Base-by-base conservation (phyloP, 2,797 vertebrate genomes). In the Buphagus erythrorhynchus region DNA sequence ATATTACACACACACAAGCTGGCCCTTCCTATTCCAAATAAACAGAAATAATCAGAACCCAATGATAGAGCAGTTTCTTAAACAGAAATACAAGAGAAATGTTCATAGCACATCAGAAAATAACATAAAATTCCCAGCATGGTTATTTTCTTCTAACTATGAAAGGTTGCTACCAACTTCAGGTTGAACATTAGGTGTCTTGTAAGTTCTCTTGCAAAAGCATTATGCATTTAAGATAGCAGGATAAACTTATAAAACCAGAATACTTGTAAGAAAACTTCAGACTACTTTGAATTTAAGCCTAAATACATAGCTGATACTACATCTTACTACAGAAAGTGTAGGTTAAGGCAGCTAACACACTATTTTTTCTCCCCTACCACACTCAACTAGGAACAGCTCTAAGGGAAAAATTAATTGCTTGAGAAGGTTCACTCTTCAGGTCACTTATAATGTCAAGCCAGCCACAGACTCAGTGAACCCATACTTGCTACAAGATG, bases 391-490 rank as follows among this genome's bases (percentile, higher is more conserved):
- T 17, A 42, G 74, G 36, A 86, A 74, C 45, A 71, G 26, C 33
- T 77, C 7, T 57, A 95, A 86, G 35, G 28, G 25, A 43, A 94
- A 93, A 89, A 90, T 31, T 66, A 90, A 35, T 92, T 74, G 49
- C 31, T 96, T 46, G 76, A 86, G 91, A 57, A 95, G 38, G 55
- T 90, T 93, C 46, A 90, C 26, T 85, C 74, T 46, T 90, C 26
- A 77, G 76, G 55, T 51, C 40, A 49, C 71, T 89, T 86, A 42
- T 15, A 95, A 85, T 10, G 5, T 85, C 68, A 75, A 78, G 61
- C 38, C 81, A 93, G 74, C 28, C 78, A 96, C 79, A 86, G 63
- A 85, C 43, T 63, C 93, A 86, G 68, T 80, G 86, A 96, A 92
- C 68, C 90, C 54, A 77, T 62, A 45, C 66, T 22, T 67, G 91